phyloP scores from a whole-genome alignment of 2,797 vertebrate genomes.

The Dendrocincla fuliginosa region DNA sequence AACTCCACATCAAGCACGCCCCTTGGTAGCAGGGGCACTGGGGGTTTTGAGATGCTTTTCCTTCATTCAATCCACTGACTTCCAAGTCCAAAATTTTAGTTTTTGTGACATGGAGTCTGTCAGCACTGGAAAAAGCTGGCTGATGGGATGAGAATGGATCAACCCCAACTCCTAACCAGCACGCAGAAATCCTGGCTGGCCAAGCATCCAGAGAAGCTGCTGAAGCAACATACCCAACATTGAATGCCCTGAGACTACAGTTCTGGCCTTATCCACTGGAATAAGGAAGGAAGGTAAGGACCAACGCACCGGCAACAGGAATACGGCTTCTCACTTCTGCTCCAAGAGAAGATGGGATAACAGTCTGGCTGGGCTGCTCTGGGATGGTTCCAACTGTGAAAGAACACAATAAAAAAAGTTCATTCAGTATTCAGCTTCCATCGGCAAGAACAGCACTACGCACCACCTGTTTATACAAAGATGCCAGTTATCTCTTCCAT shows the following conservation, averaged over 20 bases:
- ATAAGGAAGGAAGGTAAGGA: background rate
- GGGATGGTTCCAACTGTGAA: conserved; percentile 85
- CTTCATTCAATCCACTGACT: background rate
- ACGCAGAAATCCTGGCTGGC: background rate
- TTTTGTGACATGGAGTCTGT: background rate
- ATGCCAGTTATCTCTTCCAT: background rate
- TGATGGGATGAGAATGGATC: background rate
- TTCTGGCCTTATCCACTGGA: background rate
- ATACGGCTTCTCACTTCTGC: conserved; percentile 71
- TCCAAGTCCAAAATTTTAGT: background rate
- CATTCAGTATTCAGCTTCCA: background rate
- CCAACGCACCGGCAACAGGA: conserved; percentile 65
- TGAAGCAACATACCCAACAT: background rate
- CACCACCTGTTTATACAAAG: background rate
- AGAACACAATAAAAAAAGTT: background rate
- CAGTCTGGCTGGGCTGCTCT: conserved; percentile 79
- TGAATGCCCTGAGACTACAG: background rate
- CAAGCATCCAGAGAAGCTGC: background rate
- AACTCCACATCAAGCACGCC: background rate
- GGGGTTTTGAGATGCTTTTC: background rate
- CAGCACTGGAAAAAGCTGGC: background rate
- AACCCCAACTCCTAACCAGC: background rate
- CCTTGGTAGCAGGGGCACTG: background rate
- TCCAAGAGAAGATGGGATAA: conserved; percentile 72
- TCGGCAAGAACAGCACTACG: background rate